Evolutionary conservation across 2,113 vertebrate genomes (phyloP), one percentile per base, ranked within the genome.

Genomic region (Aegypius monachus): DNA sequence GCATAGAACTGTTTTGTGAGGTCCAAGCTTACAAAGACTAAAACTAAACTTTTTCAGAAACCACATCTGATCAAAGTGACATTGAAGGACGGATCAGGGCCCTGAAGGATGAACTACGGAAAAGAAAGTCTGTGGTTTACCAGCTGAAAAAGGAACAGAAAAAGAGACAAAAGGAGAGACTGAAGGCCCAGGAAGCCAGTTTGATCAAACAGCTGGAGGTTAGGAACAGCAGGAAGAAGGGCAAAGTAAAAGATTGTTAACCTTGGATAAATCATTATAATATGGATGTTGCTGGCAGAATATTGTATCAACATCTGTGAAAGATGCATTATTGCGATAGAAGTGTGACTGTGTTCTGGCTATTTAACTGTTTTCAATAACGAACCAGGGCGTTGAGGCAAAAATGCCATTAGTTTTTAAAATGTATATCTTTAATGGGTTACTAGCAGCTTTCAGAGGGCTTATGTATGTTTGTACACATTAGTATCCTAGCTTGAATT

Each of bases 61-160:
- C 98, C 61, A 98, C 99, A 45, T 99, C 99, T 92, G 99, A 99
- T 97, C 99, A 99, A 97, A 99, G 99, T 91, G 99, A 99, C 92
- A 99, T 99, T 25, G 99, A 99, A 98, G 98, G 98, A 88, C 99
- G 99, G 62, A 99, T 99, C 96, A 98, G 98, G 73, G 99, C 99
- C 75, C 97, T 99, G 79, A 99, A 99, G 96, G 99, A 99, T 85
- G 99, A 99, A 72, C 98, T 99, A 21, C 97, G 98, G 47, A 99
- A 99, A 79, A 98, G 99, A 66, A 99, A 99, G 92, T 98, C 98
- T 31, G 98, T 99, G 92, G 99, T 99, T 88, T 98, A 98, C 87
- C 99, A 99, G 93, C 97, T 99, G 94, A 99, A 99, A 96, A 99
- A 99, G 95, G 99, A 99, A 91, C 99, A 99, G 97, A 99, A 98